Conservation (phyloP, 2,888 invertebrate species). For the Venustoraphidia nigricollis region DNA sequence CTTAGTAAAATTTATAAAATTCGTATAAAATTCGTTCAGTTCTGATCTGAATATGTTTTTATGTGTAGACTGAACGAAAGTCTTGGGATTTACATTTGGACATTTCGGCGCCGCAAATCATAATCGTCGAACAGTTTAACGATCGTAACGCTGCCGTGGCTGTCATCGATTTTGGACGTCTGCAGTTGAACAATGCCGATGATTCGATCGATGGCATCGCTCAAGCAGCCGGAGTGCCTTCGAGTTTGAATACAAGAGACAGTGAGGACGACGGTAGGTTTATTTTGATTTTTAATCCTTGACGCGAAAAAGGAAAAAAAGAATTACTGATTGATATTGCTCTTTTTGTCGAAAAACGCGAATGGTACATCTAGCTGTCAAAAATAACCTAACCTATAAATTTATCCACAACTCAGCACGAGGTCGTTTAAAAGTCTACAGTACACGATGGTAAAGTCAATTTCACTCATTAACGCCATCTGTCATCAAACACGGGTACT, state of each 20-base stretch:
- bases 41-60: constrained; percentile 5
- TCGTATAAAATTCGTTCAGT: too few relatives aligned
- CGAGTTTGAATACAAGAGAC: constrained; percentile 23
- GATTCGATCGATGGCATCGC: constrained; percentile 19
- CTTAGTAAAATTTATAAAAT: too few relatives aligned
- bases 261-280: constrained; percentile 32
- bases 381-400: too few relatives aligned
- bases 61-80: constrained; percentile 41
- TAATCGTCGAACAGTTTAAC: constrained; percentile 68
- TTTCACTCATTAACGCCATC: too few relatives aligned
- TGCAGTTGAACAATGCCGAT: constrained; percentile 41
- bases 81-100: constrained; percentile 82
- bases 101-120: constrained; percentile 85
- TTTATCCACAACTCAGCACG: too few relatives aligned
- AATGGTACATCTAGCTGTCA: too few relatives aligned
- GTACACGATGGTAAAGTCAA: too few relatives aligned
- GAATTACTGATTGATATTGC: too few relatives aligned
- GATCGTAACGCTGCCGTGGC: constrained; percentile 63
- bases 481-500: too few relatives aligned
- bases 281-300: constrained; percentile 2
- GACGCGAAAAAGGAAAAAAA: too few relatives aligned
- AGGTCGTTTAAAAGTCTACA: too few relatives aligned
- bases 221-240: constrained; percentile 16
- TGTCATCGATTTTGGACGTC: constrained; percentile 80
- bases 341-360: too few relatives aligned